Evolutionary conservation across 2,113 vertebrate species (phyloP).

Genomic region (Erpornis zantholeuca): DNA sequence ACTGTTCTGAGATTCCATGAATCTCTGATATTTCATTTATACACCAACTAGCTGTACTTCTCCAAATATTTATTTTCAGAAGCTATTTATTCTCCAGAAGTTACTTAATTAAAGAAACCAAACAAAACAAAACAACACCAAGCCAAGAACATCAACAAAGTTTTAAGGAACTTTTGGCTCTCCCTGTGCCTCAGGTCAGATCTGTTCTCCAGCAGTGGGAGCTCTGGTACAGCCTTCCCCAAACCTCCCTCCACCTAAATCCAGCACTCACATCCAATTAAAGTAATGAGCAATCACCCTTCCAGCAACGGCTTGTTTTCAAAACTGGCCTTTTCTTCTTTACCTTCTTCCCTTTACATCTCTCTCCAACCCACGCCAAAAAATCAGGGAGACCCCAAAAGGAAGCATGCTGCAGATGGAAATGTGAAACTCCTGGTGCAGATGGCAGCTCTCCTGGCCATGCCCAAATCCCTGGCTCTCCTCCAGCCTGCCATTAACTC

Average conservation of each 20-base stretch:
- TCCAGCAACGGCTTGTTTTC: neutral
- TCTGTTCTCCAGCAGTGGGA: conserved; percentile 43
- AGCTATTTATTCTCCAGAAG: neutral
- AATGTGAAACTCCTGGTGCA: neutral
- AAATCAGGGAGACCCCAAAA: neutral
- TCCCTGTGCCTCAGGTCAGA: neutral
- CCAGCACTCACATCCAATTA: neutral
- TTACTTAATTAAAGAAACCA: neutral
- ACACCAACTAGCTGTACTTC: neutral
- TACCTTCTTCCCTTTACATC: neutral
- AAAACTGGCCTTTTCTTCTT: neutral
- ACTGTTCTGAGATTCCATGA: neutral
- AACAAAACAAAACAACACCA: neutral
- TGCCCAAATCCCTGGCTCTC: neutral
- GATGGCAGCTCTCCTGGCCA: neutral
- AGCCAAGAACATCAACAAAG: neutral
- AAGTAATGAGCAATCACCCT: neutral
- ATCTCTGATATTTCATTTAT: neutral
- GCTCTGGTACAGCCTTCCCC: conserved; percentile 24
- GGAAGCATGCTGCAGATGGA: neutral
- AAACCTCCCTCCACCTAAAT: neutral
- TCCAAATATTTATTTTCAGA: neutral
- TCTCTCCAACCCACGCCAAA: neutral
- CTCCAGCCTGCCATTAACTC: conserved; percentile 13
- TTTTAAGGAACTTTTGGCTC: neutral